Percentiles rank a stretch among this genome's conserved stretches.
These are phyloP conservation scores for Spialia ferax DNA, from an alignment of 2,888 invertebrate genomes.

Conservation along the genomic window DNA sequence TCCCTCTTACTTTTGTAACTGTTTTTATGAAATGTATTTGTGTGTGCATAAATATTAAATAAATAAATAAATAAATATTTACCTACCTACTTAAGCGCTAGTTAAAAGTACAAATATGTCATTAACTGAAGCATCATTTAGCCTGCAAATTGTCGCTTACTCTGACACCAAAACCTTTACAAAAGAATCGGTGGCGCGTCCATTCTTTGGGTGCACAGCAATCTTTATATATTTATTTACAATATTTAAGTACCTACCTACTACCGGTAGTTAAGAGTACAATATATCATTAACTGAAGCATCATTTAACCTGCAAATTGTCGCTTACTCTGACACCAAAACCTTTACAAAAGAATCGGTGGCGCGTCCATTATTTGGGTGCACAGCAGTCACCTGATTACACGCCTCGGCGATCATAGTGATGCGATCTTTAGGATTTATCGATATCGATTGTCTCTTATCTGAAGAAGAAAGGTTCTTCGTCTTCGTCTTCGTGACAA, in stretches of 20 bases:
- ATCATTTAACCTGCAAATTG: not conserved
- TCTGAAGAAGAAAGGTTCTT: too few species aligned
- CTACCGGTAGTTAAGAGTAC: not conserved
- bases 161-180: not conserved
- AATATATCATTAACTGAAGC: not conserved
- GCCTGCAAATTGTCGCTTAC: not conserved
- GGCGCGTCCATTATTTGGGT: slow-evolving; percentile 15
- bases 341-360: slow-evolving; percentile 15
- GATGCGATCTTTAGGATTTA: not conserved
- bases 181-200: slow-evolving; percentile 21
- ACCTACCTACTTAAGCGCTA: too few species aligned
- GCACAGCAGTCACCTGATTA: slow-evolving; percentile 31
- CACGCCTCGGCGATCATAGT: slow-evolving; percentile 16
- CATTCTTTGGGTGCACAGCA: slow-evolving; percentile 13
- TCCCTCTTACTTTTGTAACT: too few species aligned
- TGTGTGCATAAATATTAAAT: too few species aligned
- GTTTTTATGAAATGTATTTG: too few species aligned
- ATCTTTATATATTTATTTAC: too few species aligned
- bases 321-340: not conserved
- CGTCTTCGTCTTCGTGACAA: too few species aligned
- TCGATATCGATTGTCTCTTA: slow-evolving; percentile 50
- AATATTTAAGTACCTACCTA: too few species aligned
- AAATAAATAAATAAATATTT: too few species aligned
- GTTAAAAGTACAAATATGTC: not conserved
- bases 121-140: not conserved